A percentile compares a stretch with the other conserved stretches of the same genome.
phyloP scores from a whole-genome alignment of 2,113 vertebrate species.

The Seriola aureovittata region DNA sequence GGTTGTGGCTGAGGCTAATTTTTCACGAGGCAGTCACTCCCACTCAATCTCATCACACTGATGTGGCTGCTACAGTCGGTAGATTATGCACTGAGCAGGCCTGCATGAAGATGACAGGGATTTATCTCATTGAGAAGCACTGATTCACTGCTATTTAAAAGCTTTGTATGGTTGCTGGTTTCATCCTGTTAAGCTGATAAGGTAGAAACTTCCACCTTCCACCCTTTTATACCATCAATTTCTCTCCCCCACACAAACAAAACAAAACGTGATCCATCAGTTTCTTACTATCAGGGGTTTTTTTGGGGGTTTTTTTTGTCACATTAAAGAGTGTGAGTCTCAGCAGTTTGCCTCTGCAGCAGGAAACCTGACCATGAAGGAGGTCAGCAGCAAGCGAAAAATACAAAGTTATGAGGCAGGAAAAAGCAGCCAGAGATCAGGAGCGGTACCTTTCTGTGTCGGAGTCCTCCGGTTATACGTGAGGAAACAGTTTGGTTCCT shows the following conservation, averaged over 20 bases:
- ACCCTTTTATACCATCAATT: neutral
- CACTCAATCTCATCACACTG: conserved; percentile 26
- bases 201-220: conserved; percentile 14
- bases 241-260: conserved; percentile 6
- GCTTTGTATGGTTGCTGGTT: conserved; percentile 20
- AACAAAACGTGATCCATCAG: neutral
- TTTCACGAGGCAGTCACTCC: conserved; percentile 56
- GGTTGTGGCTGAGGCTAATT: conserved; percentile 65
- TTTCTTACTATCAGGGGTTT: neutral
- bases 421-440: neutral
- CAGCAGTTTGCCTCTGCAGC: neutral
- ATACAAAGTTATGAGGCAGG: neutral
- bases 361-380: neutral
- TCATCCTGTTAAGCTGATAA: conserved; percentile 48
- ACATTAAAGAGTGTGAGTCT: neutral
- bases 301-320: neutral
- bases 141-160: conserved; percentile 40
- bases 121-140: conserved; percentile 38
- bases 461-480: no score
- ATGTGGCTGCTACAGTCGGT: conserved; percentile 23
- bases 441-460: no score
- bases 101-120: conserved; percentile 42
- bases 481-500: no score
- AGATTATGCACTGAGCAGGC: conserved; percentile 34
- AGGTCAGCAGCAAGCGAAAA: neutral